Conservation (phyloP, 37 sponge, comb jelly and placozoan genomes). For the Tethya wilhelma region DNA sequence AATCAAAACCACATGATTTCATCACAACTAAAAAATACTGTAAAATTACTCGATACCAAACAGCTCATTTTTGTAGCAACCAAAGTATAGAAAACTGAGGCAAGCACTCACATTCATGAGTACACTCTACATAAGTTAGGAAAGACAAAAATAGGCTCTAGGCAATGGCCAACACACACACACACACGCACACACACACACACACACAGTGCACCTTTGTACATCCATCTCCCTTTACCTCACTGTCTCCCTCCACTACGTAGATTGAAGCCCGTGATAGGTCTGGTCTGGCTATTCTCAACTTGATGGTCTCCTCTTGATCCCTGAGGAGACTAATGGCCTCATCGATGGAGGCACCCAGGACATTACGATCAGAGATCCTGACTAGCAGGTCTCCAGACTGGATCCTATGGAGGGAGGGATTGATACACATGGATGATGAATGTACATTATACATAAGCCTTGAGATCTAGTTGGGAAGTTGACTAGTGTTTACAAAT, state of each 20-base stretch:
- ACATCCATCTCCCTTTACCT: not conserved
- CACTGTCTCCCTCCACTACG: not conserved
- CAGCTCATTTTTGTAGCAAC: too few species aligned
- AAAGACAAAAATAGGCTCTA: not conserved
- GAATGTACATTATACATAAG: too few species aligned
- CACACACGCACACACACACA: not conserved
- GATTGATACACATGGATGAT: not conserved
- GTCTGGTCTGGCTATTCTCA: slow-evolving; percentile 33
- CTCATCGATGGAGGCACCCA: slow-evolving; percentile 18
- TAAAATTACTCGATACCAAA: too few species aligned
- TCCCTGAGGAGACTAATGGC: slow-evolving; percentile 17
- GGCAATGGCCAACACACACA: not conserved
- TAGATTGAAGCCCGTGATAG: slow-evolving; percentile 1
- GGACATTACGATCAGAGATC: not conserved
- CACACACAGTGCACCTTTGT: not conserved
- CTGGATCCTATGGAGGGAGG: slow-evolving; percentile 32
- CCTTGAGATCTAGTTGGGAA: too few species aligned
- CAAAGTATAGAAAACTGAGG: too few species aligned
- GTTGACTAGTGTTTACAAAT: too few species aligned
- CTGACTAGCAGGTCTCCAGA: slow-evolving; percentile 46
- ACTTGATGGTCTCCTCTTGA: not conserved
- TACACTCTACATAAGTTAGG: too few species aligned
- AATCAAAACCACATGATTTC: too few species aligned
- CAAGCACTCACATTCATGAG: too few species aligned
- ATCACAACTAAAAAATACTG: too few species aligned